Evolutionary conservation across 2,797 vertebrate genomes (phyloP), one percentile per base, ranked within the genome.

Genomic region (Coregonus sp.): DNA sequence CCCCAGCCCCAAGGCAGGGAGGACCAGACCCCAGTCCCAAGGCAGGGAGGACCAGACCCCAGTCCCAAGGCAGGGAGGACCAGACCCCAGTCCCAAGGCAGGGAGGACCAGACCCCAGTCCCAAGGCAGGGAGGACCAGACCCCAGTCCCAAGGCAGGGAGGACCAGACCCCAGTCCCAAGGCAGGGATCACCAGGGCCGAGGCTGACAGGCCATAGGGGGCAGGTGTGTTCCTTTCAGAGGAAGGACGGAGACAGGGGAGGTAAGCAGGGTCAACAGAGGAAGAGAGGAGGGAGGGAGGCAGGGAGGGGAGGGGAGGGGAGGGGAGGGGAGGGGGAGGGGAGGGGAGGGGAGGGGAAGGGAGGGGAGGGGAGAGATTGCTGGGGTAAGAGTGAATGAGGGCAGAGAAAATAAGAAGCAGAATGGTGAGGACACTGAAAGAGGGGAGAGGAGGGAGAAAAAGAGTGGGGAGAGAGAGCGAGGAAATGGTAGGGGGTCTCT

Each of bases 171-270:
- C 40, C 40, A 40, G 40, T 0, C 5, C 4, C 4, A 5, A 37
- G 35, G 5, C 35, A 37, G 35, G 9, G 40, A 2, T 25, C 25
- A 25, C 25, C 20, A 63, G 2, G 37, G 54, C 31, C 66, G 72
- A 52, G 52, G 18, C 5, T 56, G 71, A 54, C 71, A 54, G 16
- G 29, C 52, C 71, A 72, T 31, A 72, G 31, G 82, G 87, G 87
- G 79, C 77, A 86, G 85, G 89, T 89, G 85, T 89, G 83, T 65
- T 11, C 78, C 80, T 83, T 80, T 86, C 73, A 75, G 69, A 72
- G 89, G 86, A 90, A 89, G 89, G 40, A 47, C 9, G 82, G 82
- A 89, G 81, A 80, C 86, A 86, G 83, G 83, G 85, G 88, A 87
- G 88, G 89, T 90, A 85, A 89, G 40, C 63, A 52, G 61, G 54